Evolutionary conservation across 2,888 invertebrate species (phyloP).

Genomic region (Coelopa pilipes): DNA sequence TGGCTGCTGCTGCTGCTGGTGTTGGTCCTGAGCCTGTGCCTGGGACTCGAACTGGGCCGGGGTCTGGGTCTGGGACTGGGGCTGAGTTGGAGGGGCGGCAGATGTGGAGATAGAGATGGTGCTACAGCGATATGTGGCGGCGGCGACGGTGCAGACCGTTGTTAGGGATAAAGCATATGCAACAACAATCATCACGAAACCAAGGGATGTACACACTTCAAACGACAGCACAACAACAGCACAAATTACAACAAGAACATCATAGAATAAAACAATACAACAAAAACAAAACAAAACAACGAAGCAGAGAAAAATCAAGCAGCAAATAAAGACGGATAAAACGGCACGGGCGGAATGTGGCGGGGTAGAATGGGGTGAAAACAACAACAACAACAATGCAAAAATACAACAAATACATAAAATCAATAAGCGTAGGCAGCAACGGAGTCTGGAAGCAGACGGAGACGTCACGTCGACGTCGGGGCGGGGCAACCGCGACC

Average conservation of each 20-base stretch:
- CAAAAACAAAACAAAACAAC: slow-evolving; percentile 1
- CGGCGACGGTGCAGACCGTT: slow-evolving; percentile 24
- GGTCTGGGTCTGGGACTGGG: not conserved
- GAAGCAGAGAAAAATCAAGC: slow-evolving; percentile 43
- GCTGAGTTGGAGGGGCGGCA: too few species aligned
- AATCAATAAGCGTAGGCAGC: slow-evolving; percentile 60
- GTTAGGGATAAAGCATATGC: slow-evolving; percentile 37
- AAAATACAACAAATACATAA: too few species aligned
- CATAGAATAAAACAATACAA: slow-evolving; percentile 1
- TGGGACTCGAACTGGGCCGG: too few species aligned
- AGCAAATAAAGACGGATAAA: slow-evolving; percentile 56
- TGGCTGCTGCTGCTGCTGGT: slow-evolving; percentile 5
- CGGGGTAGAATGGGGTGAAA: too few species aligned
- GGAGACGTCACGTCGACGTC: too few species aligned
- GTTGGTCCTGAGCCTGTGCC: not conserved
- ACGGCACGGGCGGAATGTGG: too few species aligned
- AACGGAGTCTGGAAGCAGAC: slow-evolving; percentile 41
- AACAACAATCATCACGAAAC: slow-evolving; percentile 31
- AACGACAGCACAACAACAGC: too few species aligned
- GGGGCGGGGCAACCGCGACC: too few species aligned
- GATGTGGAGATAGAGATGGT: slow-evolving; percentile 37
- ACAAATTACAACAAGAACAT: slow-evolving; percentile 8
- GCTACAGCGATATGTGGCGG: slow-evolving; percentile 55
- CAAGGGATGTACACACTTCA: slow-evolving; percentile 20
- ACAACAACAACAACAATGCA: too few species aligned